Evolutionary conservation across 1,140 invertebrate genomes (phyloP).

Genomic region (Neodiprion lecontei): DNA sequence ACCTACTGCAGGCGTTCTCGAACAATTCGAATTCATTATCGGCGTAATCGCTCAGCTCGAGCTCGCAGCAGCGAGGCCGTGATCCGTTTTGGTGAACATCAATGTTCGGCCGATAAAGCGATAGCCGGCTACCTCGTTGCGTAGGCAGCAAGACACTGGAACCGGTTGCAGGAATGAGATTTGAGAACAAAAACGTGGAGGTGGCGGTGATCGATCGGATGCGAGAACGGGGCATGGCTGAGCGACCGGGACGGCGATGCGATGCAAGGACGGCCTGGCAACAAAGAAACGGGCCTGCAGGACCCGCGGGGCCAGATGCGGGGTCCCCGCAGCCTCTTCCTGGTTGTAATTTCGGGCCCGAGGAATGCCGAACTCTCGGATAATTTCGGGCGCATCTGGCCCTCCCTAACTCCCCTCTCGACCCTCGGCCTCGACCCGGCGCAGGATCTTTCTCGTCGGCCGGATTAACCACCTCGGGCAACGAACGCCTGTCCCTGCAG

Average conservation of each 20-base stretch:
- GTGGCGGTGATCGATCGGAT: too few relatives aligned
- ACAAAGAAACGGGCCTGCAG: not conserved
- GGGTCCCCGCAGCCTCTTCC: slow-evolving; percentile 6
- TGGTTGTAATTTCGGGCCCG: not conserved
- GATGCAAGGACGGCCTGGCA: not conserved
- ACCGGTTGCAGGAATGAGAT: too few relatives aligned
- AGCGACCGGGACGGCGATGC: not conserved
- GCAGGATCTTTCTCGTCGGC: not conserved
- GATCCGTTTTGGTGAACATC: too few relatives aligned
- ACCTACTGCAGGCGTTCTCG: too few relatives aligned
- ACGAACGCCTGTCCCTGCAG: not conserved
- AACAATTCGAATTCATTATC: too few relatives aligned
- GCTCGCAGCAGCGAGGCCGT: too few relatives aligned
- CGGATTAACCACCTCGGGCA: not conserved
- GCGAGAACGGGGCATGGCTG: too few relatives aligned
- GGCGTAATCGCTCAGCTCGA: too few relatives aligned
- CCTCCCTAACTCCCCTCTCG: not conserved
- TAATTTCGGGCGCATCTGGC: slow-evolving; percentile 1
- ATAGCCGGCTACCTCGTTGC: too few relatives aligned
- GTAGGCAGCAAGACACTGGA: too few relatives aligned
- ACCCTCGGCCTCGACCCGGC: not conserved
- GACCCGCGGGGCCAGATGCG: not conserved
- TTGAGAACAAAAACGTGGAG: too few relatives aligned
- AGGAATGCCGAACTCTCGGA: slow-evolving; percentile 6
- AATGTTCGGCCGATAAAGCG: too few relatives aligned